Base-by-base conservation (phyloP, 2,113 vertebrate genomes). In the Pogonocichla stellata region DNA sequence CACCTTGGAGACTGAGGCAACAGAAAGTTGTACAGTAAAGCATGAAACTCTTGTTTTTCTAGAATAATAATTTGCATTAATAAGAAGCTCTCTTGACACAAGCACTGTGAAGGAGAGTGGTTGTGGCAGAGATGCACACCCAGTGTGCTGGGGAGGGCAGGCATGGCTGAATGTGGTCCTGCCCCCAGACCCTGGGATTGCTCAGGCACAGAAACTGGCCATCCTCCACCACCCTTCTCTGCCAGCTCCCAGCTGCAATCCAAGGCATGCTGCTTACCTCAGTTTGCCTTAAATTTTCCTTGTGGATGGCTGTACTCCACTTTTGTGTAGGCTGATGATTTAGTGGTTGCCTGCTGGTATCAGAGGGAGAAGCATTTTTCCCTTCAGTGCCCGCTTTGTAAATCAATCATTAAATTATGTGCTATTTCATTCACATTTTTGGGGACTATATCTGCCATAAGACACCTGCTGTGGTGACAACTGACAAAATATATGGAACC, bases 351-450 rank as follows among this genome's bases (percentile, higher is more conserved):
- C 85, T 0, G 28, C 86, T 78, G 88, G 4, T 61, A 80, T 8
- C 50, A 25, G 60, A 77, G 61, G 54, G 42, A 62, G 69, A 64
- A 77, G 72, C 67, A 14, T 81, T 90, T 93, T 73, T 61, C 73
- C 74, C 47, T 78, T 60, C 60, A 58, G 36, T 3, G 26, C 61
- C 73, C 36, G 50, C 85, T 85, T 86, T 88, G 77, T 78, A 92
- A 95, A 94, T 90, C 80, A 88, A 90, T 78, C 12, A 15, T 82
- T 92, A 84, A 77, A 92, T 93, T 80, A 95, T 40, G 47, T 84
- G 75, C 69, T 84, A 26, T 61, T 96, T 72, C 75, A n/a, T 88
- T 92, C 77, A 81, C 64, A 6, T 22, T 48, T 86, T 79, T 48
- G 0, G 38, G 82, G 71, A 58, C 51, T 94, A 34, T 64, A 51